phyloP scores from a whole-genome alignment of 2,888 invertebrate species.

The Brachyopa scutellaris region DNA sequence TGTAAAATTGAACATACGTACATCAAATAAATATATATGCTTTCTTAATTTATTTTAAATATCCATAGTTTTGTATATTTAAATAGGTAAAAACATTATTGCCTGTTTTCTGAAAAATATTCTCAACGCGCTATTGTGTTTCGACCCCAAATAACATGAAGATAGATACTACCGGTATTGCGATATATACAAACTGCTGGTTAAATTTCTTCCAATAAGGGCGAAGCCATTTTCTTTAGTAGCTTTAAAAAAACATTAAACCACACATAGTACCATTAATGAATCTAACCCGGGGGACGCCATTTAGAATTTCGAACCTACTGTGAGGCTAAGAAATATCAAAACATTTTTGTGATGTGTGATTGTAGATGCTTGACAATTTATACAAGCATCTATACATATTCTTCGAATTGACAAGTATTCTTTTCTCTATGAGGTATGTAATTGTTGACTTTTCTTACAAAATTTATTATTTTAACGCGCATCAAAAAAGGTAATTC shows the following conservation, averaged over 20 bases:
- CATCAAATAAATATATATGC: too few relatives aligned
- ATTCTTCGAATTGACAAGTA: not conserved
- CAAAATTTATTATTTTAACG: slow-evolving; percentile 6
- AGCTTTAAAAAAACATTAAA: slow-evolving; percentile 17
- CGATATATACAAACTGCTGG: too few relatives aligned
- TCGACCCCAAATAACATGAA: too few relatives aligned
- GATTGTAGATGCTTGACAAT: slow-evolving; percentile 12
- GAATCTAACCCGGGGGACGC: slow-evolving; percentile 51
- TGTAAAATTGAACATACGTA: too few relatives aligned
- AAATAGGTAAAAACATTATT: too few relatives aligned
- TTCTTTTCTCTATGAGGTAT: slow-evolving; percentile 14
- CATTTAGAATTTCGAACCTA: slow-evolving; percentile 40
- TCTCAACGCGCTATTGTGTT: too few relatives aligned
- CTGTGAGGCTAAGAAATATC: slow-evolving; percentile 29
- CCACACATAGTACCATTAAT: slow-evolving; percentile 56
- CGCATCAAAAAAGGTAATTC: not conserved
- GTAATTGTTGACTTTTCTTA: slow-evolving; percentile 10
- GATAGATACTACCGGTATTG: too few relatives aligned
- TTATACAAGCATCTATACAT: not conserved
- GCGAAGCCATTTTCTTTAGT: slow-evolving; percentile 58
- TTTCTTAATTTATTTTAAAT: too few relatives aligned
- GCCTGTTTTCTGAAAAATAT: too few relatives aligned
- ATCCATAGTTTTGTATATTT: too few relatives aligned
- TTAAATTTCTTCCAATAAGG: slow-evolving; percentile 39
- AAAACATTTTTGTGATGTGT: slow-evolving; percentile 51